These are phyloP conservation scores for Cheilosia variabilis DNA, from an alignment of 2,888 invertebrate genomes.

Conservation along the genomic window DNA sequence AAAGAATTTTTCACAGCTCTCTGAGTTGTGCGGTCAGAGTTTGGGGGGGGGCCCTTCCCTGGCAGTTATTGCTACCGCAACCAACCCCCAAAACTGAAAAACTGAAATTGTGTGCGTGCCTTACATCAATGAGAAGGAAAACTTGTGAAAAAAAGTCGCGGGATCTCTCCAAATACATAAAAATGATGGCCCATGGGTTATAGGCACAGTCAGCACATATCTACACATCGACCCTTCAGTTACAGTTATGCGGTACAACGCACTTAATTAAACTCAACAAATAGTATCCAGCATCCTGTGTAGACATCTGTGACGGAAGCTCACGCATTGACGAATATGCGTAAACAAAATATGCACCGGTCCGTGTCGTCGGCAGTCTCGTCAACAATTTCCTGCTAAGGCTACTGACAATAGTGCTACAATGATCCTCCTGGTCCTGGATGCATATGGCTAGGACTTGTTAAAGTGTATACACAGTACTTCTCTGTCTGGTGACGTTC, in stretches of 20 bases:
- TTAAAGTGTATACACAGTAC: slow-evolving; percentile 50
- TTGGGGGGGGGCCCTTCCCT: no score
- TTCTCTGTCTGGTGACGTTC: slow-evolving; percentile 41
- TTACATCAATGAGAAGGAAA: no score
- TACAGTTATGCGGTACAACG: slow-evolving; percentile 59
- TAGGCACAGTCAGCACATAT: no score
- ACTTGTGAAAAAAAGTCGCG: no score
- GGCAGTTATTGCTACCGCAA: no score
- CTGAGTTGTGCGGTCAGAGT: no score
- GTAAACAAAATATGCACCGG: slow-evolving; percentile 58
- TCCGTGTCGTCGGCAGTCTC: slow-evolving; percentile 11
- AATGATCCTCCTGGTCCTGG: slow-evolving; percentile 59
- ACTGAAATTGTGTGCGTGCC: no score
- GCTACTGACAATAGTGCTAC: slow-evolving; percentile 60
- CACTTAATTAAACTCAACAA: slow-evolving; percentile 68
- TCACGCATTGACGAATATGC: slow-evolving; percentile 58
- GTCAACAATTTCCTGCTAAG: slow-evolving; percentile 51
- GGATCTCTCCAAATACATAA: no score
- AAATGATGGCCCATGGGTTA: no score
- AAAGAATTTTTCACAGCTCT: no score
- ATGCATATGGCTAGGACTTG: slow-evolving; percentile 14
- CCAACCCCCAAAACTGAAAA: no score
- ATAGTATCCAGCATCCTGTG: slow-evolving; percentile 29
- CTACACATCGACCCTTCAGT: not conserved
- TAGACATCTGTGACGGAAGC: not conserved